A percentile compares a stretch with the other conserved stretches of the same genome.
phyloP scores from a whole-genome alignment of 2,797 vertebrate genomes.

The Tachyglossus aculeatus region DNA sequence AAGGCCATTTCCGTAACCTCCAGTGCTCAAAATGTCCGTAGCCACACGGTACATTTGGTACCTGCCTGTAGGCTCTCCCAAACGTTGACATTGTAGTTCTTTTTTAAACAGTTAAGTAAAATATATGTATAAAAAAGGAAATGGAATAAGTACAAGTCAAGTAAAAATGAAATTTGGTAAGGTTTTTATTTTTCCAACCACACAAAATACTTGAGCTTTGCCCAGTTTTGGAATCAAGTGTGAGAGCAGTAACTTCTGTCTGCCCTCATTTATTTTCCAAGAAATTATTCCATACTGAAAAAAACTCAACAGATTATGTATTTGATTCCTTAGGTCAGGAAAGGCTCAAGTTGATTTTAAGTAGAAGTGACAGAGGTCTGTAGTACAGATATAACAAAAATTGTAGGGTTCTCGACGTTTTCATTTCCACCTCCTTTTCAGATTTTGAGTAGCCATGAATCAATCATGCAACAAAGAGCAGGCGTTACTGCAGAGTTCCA shows the following conservation, averaged over 20 bases:
- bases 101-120: constrained; percentile 28
- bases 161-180: constrained; percentile 39
- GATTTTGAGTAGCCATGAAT: not conserved
- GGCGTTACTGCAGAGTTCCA: too few species aligned
- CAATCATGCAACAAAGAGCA: too few species aligned
- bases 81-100: constrained; percentile 34
- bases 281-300: constrained; percentile 26
- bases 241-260: constrained; percentile 6
- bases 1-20: too few species aligned
- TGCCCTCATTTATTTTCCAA: constrained; percentile 14
- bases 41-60: constrained; percentile 21
- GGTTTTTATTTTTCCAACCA: constrained; percentile 23
- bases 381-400: not conserved
- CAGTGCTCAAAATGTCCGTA: too few species aligned
- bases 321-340: constrained; percentile 9
- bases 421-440: not conserved
- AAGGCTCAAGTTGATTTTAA: not conserved
- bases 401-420: not conserved
- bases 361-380: not conserved
- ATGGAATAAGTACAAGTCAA: constrained; percentile 18
- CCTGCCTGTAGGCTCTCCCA: constrained; percentile 21
- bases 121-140: constrained; percentile 38
- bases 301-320: not conserved
- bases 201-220: constrained; percentile 35
- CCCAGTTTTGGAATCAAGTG: constrained; percentile 20